Conservation (phyloP, 1,140 invertebrate species). For the Drosophila nigromelanica region DNA sequence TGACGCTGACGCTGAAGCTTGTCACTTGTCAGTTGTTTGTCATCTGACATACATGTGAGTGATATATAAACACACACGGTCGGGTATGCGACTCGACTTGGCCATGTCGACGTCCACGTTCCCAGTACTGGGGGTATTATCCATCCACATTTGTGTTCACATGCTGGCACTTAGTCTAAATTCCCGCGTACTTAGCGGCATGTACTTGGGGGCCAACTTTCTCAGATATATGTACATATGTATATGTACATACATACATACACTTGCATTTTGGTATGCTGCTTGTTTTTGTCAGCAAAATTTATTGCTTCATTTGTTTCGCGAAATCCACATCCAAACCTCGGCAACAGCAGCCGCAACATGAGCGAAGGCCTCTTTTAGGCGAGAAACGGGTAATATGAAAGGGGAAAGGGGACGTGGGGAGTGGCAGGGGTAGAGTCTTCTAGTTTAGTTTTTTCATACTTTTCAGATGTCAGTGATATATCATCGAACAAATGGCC, state of each 20-base stretch:
- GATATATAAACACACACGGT: constrained; percentile 79
- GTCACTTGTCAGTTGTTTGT: constrained; percentile 83
- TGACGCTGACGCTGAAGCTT: constrained; percentile 68
- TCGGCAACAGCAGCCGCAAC: constrained; percentile 7
- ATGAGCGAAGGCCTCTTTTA: constrained; percentile 26
- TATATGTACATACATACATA: constrained; percentile 8
- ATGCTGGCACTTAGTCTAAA: constrained; percentile 74
- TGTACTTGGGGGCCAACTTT: constrained; percentile 56
- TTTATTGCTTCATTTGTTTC: constrained; percentile 81
- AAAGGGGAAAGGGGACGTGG: neutral
- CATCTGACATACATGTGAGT: constrained; percentile 81
- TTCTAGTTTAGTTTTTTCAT: constrained; percentile 62
- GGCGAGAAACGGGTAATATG: neutral
- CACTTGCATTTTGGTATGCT: constrained; percentile 55
- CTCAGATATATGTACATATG: constrained; percentile 4
- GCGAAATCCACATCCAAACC: constrained; percentile 48
- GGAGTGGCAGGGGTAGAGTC: constrained; percentile 2
- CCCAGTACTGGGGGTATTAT: constrained; percentile 45
- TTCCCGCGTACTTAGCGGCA: constrained; percentile 73
- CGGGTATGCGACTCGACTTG: constrained; percentile 46
- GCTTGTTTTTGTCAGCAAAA: constrained; percentile 79
- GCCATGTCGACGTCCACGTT: constrained; percentile 49
- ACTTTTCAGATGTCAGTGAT: constrained; percentile 79
- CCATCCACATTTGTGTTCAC: constrained; percentile 54
- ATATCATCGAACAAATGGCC: constrained; percentile 73